These are phyloP conservation scores for Sebastes diaconus DNA, from an alignment of 2,797 vertebrate species.

Conservation along the genomic window DNA sequence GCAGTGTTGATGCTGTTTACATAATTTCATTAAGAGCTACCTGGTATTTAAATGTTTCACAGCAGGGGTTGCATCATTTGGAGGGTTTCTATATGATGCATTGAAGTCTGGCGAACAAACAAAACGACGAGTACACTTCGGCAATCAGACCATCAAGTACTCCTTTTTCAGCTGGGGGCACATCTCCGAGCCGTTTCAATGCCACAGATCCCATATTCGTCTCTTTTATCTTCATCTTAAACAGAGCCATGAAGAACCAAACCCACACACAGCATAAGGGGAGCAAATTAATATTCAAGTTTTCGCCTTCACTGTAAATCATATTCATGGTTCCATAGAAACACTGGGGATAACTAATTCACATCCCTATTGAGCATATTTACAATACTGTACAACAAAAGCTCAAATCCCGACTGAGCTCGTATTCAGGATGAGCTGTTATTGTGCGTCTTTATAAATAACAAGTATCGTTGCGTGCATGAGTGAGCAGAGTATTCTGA, in stretches of 20 bases:
- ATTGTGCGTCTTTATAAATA: slow-evolving; percentile 54
- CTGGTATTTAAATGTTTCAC: slow-evolving; percentile 21
- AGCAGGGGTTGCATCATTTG: slow-evolving; percentile 24
- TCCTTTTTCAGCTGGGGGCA: slow-evolving; percentile 52
- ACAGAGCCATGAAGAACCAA: slow-evolving; percentile 18
- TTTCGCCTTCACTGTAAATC: slow-evolving; percentile 32
- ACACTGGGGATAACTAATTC: slow-evolving; percentile 39
- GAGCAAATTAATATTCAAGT: slow-evolving; percentile 37
- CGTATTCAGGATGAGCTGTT: slow-evolving; percentile 51
- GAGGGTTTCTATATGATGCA: slow-evolving; percentile 26
- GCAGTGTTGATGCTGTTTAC: slow-evolving; percentile 14
- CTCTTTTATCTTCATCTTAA: slow-evolving; percentile 56
- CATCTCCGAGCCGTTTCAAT: slow-evolving; percentile 42
- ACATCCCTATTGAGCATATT: slow-evolving; percentile 52
- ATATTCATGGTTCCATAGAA: slow-evolving; percentile 39
- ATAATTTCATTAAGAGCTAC: slow-evolving; percentile 21
- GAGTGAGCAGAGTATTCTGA: slow-evolving; percentile 26
- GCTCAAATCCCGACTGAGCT: slow-evolving; percentile 37
- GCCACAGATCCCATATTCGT: slow-evolving; percentile 29
- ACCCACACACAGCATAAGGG: slow-evolving; percentile 17
- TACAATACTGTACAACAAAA: slow-evolving; percentile 44
- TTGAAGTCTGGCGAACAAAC: slow-evolving; percentile 55
- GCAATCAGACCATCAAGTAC: slow-evolving; percentile 47
- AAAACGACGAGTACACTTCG: slow-evolving; percentile 43
- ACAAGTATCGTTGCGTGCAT: slow-evolving; percentile 34